phyloP scores from a whole-genome alignment of 2,113 vertebrate genomes.

The Quiscalus mexicanus region DNA sequence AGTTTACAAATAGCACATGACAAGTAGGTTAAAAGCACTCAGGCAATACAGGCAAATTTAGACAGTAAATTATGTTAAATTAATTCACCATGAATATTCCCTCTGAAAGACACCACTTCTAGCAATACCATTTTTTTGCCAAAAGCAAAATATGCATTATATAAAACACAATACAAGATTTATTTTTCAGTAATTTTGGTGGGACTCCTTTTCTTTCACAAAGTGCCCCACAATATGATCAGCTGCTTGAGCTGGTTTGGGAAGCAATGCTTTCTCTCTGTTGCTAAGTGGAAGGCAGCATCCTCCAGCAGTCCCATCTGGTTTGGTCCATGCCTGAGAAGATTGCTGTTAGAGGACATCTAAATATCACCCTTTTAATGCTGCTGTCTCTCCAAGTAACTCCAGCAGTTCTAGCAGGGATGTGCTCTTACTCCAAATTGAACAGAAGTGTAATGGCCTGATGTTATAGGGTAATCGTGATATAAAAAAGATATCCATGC shows the following conservation, averaged over 20 bases:
- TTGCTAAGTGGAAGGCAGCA: neutral
- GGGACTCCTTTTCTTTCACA: neutral
- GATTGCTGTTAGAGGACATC: neutral
- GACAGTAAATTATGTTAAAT: neutral
- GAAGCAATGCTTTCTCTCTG: neutral
- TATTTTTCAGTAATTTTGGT: neutral
- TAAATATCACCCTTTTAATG: neutral
- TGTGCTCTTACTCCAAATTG: neutral
- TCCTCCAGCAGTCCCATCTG: neutral
- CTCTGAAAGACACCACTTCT: neutral
- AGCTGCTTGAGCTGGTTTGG: neutral
- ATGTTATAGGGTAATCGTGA: neutral
- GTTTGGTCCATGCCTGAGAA: neutral
- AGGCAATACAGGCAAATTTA: neutral
- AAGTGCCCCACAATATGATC: accelerated
- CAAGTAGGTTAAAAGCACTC: neutral
- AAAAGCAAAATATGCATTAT: neutral
- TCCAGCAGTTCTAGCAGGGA: neutral
- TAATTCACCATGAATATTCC: neutral
- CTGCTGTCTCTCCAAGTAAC: neutral
- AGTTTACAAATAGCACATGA: neutral
- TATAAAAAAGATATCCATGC: neutral
- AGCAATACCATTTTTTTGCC: neutral
- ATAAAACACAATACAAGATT: neutral
- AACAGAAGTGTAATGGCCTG: neutral